A percentile compares a stretch with the other conserved stretches of the same genome.
Evolutionary conservation across 2,797 vertebrate genomes (phyloP).

Genomic region (Etheostoma perlongum): DNA sequence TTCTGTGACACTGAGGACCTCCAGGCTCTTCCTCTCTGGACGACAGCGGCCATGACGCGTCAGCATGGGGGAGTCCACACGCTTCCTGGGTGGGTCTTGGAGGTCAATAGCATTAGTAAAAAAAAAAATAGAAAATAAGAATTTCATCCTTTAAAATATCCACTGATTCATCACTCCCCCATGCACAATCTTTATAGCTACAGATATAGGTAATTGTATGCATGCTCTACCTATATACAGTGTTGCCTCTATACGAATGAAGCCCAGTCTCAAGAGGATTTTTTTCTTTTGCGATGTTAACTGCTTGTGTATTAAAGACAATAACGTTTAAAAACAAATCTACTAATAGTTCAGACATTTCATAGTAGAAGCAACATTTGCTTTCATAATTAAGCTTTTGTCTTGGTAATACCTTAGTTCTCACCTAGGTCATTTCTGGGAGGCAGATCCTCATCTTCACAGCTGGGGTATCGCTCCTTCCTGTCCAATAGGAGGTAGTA

Average conservation of each 20-base stretch:
- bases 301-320: too few relatives aligned
- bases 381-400: background rate
- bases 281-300: too few relatives aligned
- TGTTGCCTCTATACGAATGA: too few relatives aligned
- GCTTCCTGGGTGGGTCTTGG: constrained; percentile 87
- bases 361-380: background rate
- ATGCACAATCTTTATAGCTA: too few relatives aligned
- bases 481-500: constrained; percentile 94
- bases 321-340: too few relatives aligned
- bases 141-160: background rate
- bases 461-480: constrained; percentile 94
- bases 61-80: constrained; percentile 94
- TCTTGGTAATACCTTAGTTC: background rate
- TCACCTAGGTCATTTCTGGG: constrained; percentile 89
- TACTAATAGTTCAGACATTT: background rate
- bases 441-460: constrained; percentile 93
- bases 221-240: too few relatives aligned
- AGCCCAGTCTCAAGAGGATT: too few relatives aligned
- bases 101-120: background rate
- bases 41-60: constrained; percentile 92
- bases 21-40: constrained; percentile 94
- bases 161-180: too few relatives aligned
- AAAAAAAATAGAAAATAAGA: background rate
- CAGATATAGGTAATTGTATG: too few relatives aligned
- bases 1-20: constrained; percentile 93